Evolutionary conservation across 2,113 vertebrate species (phyloP).

Genomic region (Phrynosoma platyrhinos): DNA sequence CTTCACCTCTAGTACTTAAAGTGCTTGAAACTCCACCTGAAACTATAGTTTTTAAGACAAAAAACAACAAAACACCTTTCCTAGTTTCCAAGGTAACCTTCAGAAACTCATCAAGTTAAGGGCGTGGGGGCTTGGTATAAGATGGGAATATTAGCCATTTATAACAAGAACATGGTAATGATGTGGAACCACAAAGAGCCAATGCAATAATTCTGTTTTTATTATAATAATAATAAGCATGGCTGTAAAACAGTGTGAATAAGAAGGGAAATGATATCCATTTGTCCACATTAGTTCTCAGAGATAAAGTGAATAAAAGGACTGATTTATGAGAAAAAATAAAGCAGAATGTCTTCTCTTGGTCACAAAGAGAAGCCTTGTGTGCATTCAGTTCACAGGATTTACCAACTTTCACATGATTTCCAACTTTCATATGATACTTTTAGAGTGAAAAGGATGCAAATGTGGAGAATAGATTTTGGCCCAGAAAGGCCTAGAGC

Average conservation of each 20-base stretch:
- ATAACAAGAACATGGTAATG: not conserved
- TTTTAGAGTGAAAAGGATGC: not conserved
- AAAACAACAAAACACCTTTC: not conserved
- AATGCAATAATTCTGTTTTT: not conserved
- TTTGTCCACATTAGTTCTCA: not conserved
- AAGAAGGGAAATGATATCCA: not conserved
- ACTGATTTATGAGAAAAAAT: not conserved
- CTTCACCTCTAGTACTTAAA: not conserved
- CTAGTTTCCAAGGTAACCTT: conserved; percentile 1
- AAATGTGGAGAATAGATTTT: not conserved
- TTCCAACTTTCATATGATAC: not conserved
- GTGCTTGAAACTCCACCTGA: not conserved
- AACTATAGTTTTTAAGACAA: too few relatives aligned
- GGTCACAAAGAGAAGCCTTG: not conserved
- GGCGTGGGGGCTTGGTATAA: not conserved
- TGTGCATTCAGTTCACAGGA: not conserved
- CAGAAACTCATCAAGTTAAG: not conserved
- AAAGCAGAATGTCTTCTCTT: not conserved
- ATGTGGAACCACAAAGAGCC: not conserved
- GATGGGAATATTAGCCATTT: not conserved
- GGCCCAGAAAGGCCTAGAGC: not conserved
- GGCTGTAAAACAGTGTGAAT: not conserved
- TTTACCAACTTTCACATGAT: not conserved
- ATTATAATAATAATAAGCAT: not conserved
- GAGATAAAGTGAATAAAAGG: not conserved